phyloP scores from a whole-genome alignment of 2,888 invertebrate genomes.

The Andrena bicolor region DNA sequence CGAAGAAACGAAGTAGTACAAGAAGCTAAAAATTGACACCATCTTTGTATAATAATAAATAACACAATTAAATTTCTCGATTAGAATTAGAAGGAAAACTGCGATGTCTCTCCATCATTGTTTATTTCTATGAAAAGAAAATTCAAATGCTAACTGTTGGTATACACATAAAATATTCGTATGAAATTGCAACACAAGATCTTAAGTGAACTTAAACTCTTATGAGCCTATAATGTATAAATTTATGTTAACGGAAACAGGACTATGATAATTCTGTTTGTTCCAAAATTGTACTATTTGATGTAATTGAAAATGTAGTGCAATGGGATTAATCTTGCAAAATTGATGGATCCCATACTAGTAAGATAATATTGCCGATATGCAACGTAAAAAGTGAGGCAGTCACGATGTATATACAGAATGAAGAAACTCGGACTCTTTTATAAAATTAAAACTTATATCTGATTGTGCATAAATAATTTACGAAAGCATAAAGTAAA shows the following conservation, averaged over 20 bases:
- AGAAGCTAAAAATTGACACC: constrained; percentile 22
- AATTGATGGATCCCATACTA: constrained; percentile 21
- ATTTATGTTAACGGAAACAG: constrained; percentile 32
- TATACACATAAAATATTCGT: constrained; percentile 20
- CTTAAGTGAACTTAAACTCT: constrained; percentile 22
- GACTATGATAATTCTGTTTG: background rate
- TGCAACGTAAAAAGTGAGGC: constrained; percentile 7
- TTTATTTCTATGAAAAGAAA: constrained; percentile 22
- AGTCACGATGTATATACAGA: background rate
- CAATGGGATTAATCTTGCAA: constrained; percentile 7
- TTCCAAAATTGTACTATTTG: constrained; percentile 2
- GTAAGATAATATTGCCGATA: constrained; percentile 1
- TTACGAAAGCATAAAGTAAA: constrained; percentile 35
- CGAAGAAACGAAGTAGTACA: background rate
- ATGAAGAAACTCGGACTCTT: background rate
- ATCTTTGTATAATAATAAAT: constrained; percentile 25
- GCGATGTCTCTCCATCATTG: constrained; percentile 7
- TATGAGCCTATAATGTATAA: background rate
- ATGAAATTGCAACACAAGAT: constrained; percentile 25
- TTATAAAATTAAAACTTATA: constrained; percentile 25
- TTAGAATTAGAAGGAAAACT: constrained; percentile 8
- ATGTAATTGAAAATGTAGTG: constrained; percentile 30
- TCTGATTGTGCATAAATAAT: constrained; percentile 11
- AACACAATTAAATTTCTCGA: constrained; percentile 9
- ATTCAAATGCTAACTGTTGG: constrained; percentile 13